Percentiles rank a stretch among this genome's conserved stretches.
Evolutionary conservation across 2,113 vertebrate genomes (phyloP).

Genomic region (Pteruthius melanotis): DNA sequence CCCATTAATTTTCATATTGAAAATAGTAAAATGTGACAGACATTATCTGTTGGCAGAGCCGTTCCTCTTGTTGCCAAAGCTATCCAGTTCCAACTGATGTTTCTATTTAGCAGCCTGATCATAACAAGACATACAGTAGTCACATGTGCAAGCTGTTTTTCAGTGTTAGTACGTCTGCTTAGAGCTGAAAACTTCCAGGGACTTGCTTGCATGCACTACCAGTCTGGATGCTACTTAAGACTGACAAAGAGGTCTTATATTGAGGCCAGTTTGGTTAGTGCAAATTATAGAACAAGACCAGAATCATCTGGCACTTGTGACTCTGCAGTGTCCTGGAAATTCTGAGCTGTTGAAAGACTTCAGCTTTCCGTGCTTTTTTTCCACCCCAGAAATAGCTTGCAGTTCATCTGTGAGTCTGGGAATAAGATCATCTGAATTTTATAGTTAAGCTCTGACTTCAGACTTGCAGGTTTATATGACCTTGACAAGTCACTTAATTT

Average conservation of each 20-base stretch:
- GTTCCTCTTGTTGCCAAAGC: not conserved
- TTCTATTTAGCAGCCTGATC: not conserved
- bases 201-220: not conserved
- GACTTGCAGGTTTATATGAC: conserved; percentile 1
- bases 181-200: not conserved
- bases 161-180: not conserved
- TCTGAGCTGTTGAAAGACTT: conserved; percentile 51
- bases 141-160: not conserved
- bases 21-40: not conserved
- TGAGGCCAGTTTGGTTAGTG: conserved; percentile 40
- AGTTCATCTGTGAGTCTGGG: conserved; percentile 35
- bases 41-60: not conserved
- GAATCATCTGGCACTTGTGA: conserved; percentile 53
- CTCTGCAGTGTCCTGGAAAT: conserved; percentile 60
- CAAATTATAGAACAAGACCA: conserved; percentile 52
- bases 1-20: not conserved
- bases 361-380: conserved; percentile 39
- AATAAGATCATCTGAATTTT: conserved; percentile 39
- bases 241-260: not conserved
- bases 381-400: conserved; percentile 50
- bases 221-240: conserved; percentile 32
- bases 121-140: not conserved
- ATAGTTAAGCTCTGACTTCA: conserved; percentile 26
- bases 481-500: not conserved
- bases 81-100: not conserved